Conservation (phyloP, 2,113 vertebrate genomes). For the Dolichallabes microphthalmus region DNA sequence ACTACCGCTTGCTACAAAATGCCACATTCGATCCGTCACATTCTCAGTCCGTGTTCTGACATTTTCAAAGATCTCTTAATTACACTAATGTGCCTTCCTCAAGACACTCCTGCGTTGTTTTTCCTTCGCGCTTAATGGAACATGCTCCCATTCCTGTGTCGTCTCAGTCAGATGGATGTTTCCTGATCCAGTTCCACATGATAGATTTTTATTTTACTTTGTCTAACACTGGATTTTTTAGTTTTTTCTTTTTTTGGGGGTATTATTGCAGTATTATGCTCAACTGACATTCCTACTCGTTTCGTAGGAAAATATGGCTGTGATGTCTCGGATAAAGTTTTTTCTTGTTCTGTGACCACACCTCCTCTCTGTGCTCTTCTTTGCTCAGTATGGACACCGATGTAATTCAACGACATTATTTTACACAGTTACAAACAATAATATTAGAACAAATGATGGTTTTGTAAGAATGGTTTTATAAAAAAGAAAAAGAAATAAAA, state of each 20-base stretch:
- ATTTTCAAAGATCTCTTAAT: conserved; percentile 34
- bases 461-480: conserved; percentile 51
- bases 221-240: conserved; percentile 51
- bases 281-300: conserved; percentile 50
- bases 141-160: conserved; percentile 31
- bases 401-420: conserved; percentile 41
- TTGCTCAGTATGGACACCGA: conserved; percentile 26
- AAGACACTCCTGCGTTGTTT: conserved; percentile 32
- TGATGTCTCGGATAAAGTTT: neutral
- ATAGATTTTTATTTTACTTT: conserved; percentile 14
- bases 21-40: neutral
- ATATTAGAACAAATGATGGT: conserved; percentile 32
- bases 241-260: too few relatives aligned
- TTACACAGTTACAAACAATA: conserved; percentile 42
- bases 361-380: conserved; percentile 13
- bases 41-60: conserved; percentile 17
- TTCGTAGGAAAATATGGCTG: conserved; percentile 29
- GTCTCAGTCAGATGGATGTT: neutral
- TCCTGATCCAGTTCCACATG: conserved; percentile 24
- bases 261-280: conserved; percentile 6
- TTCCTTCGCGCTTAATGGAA: neutral
- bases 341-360: conserved; percentile 10
- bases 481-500: conserved; percentile 49
- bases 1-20: neutral
- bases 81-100: conserved; percentile 51